Conservation (phyloP, 2,888 invertebrate genomes). For the Melipona bicolor region DNA sequence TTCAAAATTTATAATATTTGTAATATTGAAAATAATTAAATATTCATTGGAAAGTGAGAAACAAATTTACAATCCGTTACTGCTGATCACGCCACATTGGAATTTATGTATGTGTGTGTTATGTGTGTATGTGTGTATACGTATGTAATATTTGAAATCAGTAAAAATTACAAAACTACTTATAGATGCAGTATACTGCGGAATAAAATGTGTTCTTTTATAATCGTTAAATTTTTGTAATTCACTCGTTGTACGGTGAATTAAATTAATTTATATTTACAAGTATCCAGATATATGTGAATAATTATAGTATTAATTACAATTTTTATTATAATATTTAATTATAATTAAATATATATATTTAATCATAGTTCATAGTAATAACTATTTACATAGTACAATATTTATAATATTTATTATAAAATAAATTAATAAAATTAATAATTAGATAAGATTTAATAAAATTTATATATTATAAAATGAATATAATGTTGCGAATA, state of each 20-base stretch:
- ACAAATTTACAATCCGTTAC: constrained; percentile 21
- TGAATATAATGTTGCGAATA: not conserved
- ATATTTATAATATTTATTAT: not conserved
- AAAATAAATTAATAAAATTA: too few relatives aligned
- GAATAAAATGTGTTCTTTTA: not conserved
- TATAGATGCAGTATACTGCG: not conserved
- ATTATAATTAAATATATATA: not conserved
- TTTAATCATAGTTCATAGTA: not conserved
- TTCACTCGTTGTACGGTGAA: not conserved
- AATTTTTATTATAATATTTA: not conserved
- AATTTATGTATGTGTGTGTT: not conserved
- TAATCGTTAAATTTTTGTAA: not conserved
- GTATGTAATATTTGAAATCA: constrained; percentile 8
- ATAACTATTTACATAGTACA: too few relatives aligned
- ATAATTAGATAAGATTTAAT: too few relatives aligned
- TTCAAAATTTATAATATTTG: not conserved
- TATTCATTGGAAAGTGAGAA: constrained; percentile 1
- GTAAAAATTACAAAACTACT: not conserved
- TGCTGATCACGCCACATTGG: constrained; percentile 34
- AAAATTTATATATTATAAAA: not conserved
- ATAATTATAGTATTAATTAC: too few relatives aligned
- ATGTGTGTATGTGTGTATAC: not conserved
- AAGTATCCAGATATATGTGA: not conserved
- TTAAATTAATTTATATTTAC: not conserved
- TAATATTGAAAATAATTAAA: not conserved